Evolutionary conservation across 2,797 vertebrate species (phyloP), one percentile per base, ranked within the genome.

Genomic region (Pangasius mekongensis): DNA sequence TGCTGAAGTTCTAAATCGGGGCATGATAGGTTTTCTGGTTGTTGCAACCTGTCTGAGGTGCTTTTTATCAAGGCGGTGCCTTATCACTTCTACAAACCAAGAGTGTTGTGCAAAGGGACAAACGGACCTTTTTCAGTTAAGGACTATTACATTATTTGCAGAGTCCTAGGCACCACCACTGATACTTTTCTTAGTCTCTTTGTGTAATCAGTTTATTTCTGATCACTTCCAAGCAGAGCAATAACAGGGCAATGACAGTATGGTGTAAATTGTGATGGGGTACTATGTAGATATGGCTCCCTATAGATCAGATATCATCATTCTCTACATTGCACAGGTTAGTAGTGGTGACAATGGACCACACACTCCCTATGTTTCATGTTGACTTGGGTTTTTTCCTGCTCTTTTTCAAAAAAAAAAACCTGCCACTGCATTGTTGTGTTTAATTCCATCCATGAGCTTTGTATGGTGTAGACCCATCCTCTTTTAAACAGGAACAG

Each of bases 401-500:
- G 20, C 20, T 86, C 11, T 10, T 20, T 84, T 56, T 24, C 18
- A 58, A 39, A 39, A 39, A 39, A 39, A 39, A 66, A 69, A 49
- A 36, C 4, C 30, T 56, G 43, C 47, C 76, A 18, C 14, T 33
- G 16, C 54, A 66, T 83, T 39, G 67, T 76, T 49, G n/a, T 88
- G 64, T 81, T 30, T 58, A 84, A 76, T 60, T 87, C 71, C 62
- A 77, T 89, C 83, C 60, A 83, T 71, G 24, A 54, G 2, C 24
- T 80, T 87, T 87, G 64, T 84, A 85, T 73, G 58, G 39, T 84
- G 47, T 58, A 58, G 73, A 20, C 81, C 27, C n/a, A 73, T 66
- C 74, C 74, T 39, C 77, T 30, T 43, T 43, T 52, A 71, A 84
- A 85, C 69, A 77, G 56, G 62, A 80, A 71, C 24, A 56, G 69